Evolutionary conservation across 53 echinoderm and acorn worm species (phyloP).

Genomic region (Astropecten irregularis): DNA sequence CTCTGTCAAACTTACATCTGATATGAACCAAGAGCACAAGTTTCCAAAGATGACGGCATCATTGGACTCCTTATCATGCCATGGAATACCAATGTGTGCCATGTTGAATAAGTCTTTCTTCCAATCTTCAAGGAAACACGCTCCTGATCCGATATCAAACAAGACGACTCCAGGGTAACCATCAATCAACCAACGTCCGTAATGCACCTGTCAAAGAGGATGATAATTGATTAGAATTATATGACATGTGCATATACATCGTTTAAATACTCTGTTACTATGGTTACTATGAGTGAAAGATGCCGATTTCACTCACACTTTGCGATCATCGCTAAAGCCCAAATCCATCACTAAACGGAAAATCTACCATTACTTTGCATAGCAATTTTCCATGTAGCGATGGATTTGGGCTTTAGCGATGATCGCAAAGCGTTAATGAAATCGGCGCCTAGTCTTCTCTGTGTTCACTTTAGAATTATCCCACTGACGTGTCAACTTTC

Average conservation of each 20-base stretch:
- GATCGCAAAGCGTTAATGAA: no score
- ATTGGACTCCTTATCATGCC: slow-evolving; percentile 90
- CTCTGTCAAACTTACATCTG: slow-evolving; percentile 98
- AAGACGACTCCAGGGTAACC: slow-evolving; percentile 83
- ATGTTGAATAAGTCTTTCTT: slow-evolving; percentile 84
- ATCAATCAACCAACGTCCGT: slow-evolving; percentile 91
- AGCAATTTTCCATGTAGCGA: no score
- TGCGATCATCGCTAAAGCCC: no score
- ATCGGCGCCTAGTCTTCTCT: no score
- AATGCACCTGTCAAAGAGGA: slow-evolving; percentile 57
- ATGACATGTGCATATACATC: not conserved
- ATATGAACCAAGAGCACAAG: slow-evolving; percentile 83
- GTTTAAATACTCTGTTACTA: not conserved
- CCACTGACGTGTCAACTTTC: no score
- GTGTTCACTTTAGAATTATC: no score
- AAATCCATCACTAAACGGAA: no score
- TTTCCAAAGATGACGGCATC: slow-evolving; percentile 92
- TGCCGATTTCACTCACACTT: no score
- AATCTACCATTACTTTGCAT: no score
- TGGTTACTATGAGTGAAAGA: not conserved
- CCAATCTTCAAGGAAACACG: slow-evolving; percentile 72
- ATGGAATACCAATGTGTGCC: slow-evolving; percentile 81
- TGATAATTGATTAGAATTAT: no score
- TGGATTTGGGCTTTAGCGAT: no score
- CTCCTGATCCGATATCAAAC: slow-evolving; percentile 86